Evolutionary conservation across 2,797 vertebrate genomes (phyloP), one percentile per base, ranked within the genome.

Genomic region (Tadarida brasiliensis): DNA sequence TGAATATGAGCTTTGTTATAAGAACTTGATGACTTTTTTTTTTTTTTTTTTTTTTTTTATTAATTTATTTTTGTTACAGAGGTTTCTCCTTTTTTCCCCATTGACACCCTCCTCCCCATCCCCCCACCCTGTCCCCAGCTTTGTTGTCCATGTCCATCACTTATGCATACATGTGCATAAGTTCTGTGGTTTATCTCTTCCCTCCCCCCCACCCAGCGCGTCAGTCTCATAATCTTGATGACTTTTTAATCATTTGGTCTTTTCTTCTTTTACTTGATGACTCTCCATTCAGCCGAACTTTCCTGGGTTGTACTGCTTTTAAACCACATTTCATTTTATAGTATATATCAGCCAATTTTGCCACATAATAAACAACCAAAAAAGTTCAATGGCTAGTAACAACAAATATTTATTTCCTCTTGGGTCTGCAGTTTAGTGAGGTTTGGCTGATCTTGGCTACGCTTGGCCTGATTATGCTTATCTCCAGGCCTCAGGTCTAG

Each of bases 11-110:
- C 33, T 89, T 94, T 61, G 5, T 82, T n/a, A 65, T 54, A 35
- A 95, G 28, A 91, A 76, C 68, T 82, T 78, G 39, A 71, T 39
- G 71, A 77, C 51, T 95, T 96, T 84, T 22, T 80, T n/a, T n/a
- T n/a, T n/a, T n/a, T n/a, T n/a, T n/a, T n/a, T n/a, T n/a, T n/a
- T n/a, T n/a, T n/a, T n/a, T n/a, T n/a, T n/a, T n/a, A n/a, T n/a
- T n/a, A n/a, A n/a, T n/a, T n/a, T n/a, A n/a, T n/a, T n/a, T n/a
- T n/a, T n/a, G n/a, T n/a, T n/a, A n/a, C n/a, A n/a, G n/a, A n/a
- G n/a, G n/a, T n/a, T n/a, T n/a, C n/a, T n/a, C n/a, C n/a, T n/a
- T n/a, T n/a, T n/a, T n/a, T n/a, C n/a, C n/a, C n/a, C n/a, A n/a
- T n/a, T n/a, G n/a, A n/a, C n/a, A n/a, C n/a, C n/a, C n/a, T n/a